Evolutionary conservation across 2,113 vertebrate species (phyloP).

Genomic region (Camelus dromedarius): DNA sequence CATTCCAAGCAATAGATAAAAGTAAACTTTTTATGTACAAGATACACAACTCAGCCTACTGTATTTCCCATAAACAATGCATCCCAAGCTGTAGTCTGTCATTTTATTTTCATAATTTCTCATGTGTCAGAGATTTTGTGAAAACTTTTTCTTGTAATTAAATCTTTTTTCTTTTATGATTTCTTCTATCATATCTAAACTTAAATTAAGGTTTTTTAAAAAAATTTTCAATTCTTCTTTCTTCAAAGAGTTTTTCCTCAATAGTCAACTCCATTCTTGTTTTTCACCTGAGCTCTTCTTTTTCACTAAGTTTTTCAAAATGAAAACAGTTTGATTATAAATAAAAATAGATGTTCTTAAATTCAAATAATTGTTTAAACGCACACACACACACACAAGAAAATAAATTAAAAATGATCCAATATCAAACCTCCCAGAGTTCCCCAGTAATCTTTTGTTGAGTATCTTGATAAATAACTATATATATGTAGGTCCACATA

Average conservation of each 20-base stretch:
- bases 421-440: neutral
- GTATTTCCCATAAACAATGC: neutral
- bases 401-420: neutral
- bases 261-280: neutral
- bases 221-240: neutral
- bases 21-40: neutral
- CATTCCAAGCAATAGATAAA: neutral
- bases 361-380: neutral
- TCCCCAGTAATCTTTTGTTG: neutral
- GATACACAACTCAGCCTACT: neutral
- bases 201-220: neutral
- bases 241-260: neutral
- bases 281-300: neutral
- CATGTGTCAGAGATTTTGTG: neutral
- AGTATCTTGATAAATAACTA: neutral
- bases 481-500: neutral
- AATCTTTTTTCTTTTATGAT: neutral
- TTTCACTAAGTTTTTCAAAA: slow-evolving; percentile 7
- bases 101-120: slow-evolving; percentile 1
- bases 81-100: neutral
- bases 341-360: neutral
- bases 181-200: neutral
- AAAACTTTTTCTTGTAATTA: neutral
- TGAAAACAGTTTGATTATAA: neutral
- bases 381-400: neutral